phyloP scores from a whole-genome alignment of 1,140 invertebrate species.

The Trinorchestia longiramus region DNA sequence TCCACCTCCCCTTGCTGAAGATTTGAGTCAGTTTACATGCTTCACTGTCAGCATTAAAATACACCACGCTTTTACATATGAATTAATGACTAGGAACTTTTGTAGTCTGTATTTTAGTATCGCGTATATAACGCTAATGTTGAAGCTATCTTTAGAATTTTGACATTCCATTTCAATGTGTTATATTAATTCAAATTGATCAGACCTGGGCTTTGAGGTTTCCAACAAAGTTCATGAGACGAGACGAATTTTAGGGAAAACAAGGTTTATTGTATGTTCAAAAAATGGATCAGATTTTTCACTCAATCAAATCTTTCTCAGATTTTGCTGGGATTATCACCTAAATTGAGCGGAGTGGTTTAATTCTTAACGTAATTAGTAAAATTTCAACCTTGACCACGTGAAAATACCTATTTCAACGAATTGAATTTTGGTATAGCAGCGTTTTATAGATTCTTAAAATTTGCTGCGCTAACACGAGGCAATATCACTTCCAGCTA shows the following conservation, averaged over 20 bases:
- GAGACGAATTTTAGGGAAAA: too few relatives aligned
- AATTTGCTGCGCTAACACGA: neutral
- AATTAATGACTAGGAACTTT: neutral
- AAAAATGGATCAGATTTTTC: too few relatives aligned
- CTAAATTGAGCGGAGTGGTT: neutral
- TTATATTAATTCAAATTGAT: neutral
- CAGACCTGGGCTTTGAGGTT: too few relatives aligned
- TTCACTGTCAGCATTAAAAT: neutral
- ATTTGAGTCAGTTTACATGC: too few relatives aligned
- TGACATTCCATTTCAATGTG: neutral
- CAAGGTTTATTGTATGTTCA: too few relatives aligned
- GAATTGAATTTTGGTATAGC: neutral
- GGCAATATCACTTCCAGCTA: neutral
- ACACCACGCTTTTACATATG: neutral
- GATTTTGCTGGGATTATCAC: neutral
- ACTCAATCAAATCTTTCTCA: neutral
- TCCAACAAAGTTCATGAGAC: too few relatives aligned
- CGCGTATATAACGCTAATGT: neutral
- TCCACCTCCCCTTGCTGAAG: neutral
- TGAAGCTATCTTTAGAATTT: too few relatives aligned
- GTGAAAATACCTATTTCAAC: neutral
- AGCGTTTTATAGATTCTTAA: neutral
- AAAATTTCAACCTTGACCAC: neutral
- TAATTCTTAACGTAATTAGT: neutral
- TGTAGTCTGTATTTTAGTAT: neutral